Percentiles rank a stretch among this genome's conserved stretches.
phyloP scores from a whole-genome alignment of 2,888 invertebrate species.

The Caenorhabditis japonica region DNA sequence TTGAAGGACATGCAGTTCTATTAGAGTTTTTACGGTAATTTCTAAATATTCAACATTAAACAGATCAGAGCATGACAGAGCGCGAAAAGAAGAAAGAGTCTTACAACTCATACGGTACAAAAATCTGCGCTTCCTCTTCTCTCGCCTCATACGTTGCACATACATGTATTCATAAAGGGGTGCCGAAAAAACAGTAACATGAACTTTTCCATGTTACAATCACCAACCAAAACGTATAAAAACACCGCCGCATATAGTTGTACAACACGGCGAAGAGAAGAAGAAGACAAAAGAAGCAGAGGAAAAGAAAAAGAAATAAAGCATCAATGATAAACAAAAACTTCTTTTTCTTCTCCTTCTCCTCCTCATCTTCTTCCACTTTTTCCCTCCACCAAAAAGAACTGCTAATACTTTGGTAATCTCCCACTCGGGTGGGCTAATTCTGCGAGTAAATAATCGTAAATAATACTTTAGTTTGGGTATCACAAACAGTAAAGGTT shows the following conservation, averaged over 20 bases:
- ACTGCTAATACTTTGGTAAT: slow-evolving; percentile 48
- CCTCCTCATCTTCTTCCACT: no score
- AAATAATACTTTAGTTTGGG: slow-evolving; percentile 23
- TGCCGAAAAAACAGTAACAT: slow-evolving; percentile 21
- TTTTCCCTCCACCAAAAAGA: slow-evolving; percentile 49
- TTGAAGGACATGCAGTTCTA: no score
- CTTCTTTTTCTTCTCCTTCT: no score
- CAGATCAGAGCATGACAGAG: no score
- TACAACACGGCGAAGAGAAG: neutral
- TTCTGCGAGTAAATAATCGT: slow-evolving; percentile 36
- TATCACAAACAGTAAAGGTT: neutral
- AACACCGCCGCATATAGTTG: slow-evolving; percentile 3
- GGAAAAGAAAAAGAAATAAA: neutral
- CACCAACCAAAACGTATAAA: slow-evolving; percentile 2
- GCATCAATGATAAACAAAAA: slow-evolving; percentile 41
- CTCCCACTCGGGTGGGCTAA: no score
- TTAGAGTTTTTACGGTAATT: no score
- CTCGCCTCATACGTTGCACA: neutral
- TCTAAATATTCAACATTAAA: no score
- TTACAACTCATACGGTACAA: no score
- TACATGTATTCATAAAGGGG: slow-evolving; percentile 38
- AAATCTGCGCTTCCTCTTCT: neutral
- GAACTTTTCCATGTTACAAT: slow-evolving; percentile 26
- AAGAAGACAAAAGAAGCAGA: neutral
- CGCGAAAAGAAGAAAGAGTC: no score